phyloP scores from a whole-genome alignment of 1,140 invertebrate species.

The Schlechtendalia chinensis region DNA sequence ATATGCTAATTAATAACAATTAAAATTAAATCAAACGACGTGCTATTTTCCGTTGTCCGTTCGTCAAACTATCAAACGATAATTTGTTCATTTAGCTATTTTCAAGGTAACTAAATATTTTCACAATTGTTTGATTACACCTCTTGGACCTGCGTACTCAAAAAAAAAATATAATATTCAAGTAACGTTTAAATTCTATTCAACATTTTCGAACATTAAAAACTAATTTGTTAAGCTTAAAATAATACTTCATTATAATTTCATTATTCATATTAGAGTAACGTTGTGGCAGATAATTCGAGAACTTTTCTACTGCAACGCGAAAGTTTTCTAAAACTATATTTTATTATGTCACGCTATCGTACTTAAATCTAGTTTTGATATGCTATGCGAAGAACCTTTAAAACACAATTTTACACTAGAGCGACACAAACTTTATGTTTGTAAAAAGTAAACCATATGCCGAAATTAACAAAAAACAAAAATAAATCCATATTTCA shows the following conservation, averaged over 20 bases:
- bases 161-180: no score
- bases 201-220: slow-evolving; percentile 7
- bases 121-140: no score
- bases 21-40: no score
- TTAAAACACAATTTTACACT: slow-evolving; percentile 15
- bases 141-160: no score
- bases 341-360: slow-evolving; percentile 10
- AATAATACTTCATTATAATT: background rate
- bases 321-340: slow-evolving; percentile 22
- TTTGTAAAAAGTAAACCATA: background rate
- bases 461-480: no score
- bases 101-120: no score
- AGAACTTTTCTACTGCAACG: background rate
- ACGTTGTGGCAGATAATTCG: background rate
- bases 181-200: background rate
- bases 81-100: no score
- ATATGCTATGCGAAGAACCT: background rate
- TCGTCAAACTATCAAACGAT: no score
- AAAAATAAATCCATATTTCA: background rate
- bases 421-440: background rate
- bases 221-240: background rate
- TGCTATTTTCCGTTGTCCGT: no score
- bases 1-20: no score
- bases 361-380: slow-evolving; percentile 22
- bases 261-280: background rate